Conservation (phyloP, 1,140 invertebrate genomes). For the Zophobas atratus region DNA sequence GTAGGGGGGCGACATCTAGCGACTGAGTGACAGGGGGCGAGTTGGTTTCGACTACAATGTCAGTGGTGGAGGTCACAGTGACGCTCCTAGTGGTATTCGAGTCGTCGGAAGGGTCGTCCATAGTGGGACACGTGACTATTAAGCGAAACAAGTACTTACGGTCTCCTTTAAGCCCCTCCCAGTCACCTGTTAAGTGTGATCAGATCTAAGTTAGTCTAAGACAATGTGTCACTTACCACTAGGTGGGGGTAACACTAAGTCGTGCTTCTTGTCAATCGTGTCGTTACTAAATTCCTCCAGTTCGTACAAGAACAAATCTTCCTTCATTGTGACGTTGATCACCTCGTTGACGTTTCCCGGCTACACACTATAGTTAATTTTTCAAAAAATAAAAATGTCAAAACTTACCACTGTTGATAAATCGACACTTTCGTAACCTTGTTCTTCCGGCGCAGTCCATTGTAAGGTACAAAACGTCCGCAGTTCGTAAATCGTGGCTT, state of each 20-base stretch:
- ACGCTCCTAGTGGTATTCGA: slow-evolving; percentile 19
- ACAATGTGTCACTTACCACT: not conserved
- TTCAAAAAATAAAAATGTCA: not conserved
- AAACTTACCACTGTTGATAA: slow-evolving; percentile 44
- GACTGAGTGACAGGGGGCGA: slow-evolving; percentile 1
- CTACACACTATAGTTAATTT: slow-evolving; percentile 17
- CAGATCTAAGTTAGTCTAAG: not conserved
- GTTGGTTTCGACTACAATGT: slow-evolving; percentile 39
- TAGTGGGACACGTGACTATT: slow-evolving; percentile 46
- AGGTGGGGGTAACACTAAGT: slow-evolving; percentile 47
- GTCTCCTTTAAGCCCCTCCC: slow-evolving; percentile 46
- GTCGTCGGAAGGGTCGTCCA: slow-evolving; percentile 26
- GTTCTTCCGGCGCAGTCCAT: slow-evolving; percentile 30
- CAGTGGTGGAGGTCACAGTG: slow-evolving; percentile 13
- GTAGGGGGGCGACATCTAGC: not conserved
- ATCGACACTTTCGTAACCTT: slow-evolving; percentile 19
- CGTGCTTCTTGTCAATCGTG: slow-evolving; percentile 45
- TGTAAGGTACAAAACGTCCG: slow-evolving; percentile 51
- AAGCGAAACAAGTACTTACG: slow-evolving; percentile 44
- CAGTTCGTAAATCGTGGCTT: slow-evolving; percentile 42
- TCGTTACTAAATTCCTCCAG: slow-evolving; percentile 49
- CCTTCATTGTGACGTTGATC: slow-evolving; percentile 50
- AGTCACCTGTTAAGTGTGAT: slow-evolving; percentile 14
- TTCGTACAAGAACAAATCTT: slow-evolving; percentile 52
- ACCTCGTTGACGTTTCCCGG: slow-evolving; percentile 38